Conservation (phyloP, 2,797 vertebrate species). For the Acestrorhynchus altus region DNA sequence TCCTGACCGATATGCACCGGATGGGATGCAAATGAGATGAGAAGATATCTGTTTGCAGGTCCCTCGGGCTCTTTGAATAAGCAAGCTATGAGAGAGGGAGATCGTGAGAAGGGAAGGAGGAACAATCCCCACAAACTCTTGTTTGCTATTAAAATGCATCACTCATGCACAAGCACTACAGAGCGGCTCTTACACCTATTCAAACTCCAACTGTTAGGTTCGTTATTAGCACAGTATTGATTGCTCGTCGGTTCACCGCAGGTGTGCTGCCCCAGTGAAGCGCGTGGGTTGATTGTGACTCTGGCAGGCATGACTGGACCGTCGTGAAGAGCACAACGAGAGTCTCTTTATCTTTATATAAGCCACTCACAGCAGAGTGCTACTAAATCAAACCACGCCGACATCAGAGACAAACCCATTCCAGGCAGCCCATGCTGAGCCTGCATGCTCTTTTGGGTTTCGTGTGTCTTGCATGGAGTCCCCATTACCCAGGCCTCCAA, state of each 20-base stretch:
- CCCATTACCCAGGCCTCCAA: constrained; percentile 14
- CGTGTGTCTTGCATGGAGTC: constrained; percentile 24
- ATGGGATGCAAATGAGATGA: constrained; percentile 35
- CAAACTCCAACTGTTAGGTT: constrained; percentile 24
- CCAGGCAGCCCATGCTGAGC: constrained; percentile 30
- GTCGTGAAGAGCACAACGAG: constrained; percentile 69
- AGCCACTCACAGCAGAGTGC: constrained; percentile 62
- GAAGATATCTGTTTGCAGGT: constrained; percentile 39
- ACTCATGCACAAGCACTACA: constrained; percentile 41
- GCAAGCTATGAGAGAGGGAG: constrained; percentile 18
- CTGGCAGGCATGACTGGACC: constrained; percentile 62
- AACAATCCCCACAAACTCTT: constrained; percentile 38
- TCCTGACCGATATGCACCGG: constrained; percentile 8
- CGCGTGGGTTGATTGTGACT: constrained; percentile 56
- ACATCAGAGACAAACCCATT: constrained; percentile 44
- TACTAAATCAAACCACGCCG: constrained; percentile 45
- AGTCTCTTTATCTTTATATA: constrained; percentile 73
- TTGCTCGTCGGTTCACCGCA: constrained; percentile 41
- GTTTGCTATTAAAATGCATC: constrained; percentile 46
- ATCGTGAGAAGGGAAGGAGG: background rate
- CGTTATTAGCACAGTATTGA: constrained; percentile 49
- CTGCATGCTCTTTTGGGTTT: constrained; percentile 12
- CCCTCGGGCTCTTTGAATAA: constrained; percentile 35
- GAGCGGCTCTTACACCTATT: constrained; percentile 41
- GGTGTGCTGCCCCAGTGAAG: constrained; percentile 31